phyloP scores from a whole-genome alignment of 1,140 invertebrate genomes.

The Drosophila sechellia region DNA sequence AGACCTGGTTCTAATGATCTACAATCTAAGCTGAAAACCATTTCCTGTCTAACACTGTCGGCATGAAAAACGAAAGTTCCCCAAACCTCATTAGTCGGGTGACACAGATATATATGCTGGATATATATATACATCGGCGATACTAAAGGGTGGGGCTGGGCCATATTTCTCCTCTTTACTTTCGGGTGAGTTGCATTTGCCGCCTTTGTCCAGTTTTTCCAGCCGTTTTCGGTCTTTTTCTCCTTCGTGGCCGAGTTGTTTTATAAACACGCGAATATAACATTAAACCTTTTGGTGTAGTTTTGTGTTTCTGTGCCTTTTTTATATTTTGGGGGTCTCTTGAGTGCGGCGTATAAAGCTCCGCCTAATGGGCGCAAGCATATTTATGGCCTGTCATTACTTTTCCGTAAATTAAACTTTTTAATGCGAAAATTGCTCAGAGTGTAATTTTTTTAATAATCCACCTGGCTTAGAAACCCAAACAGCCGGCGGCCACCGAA shows the following conservation, averaged over 20 bases:
- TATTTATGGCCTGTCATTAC: conserved; percentile 79
- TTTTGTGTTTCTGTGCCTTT: conserved; percentile 35
- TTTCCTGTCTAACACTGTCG: conserved; percentile 65
- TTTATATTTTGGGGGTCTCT: conserved; percentile 20
- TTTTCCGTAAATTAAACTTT: conserved; percentile 80
- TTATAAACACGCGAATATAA: conserved; percentile 80
- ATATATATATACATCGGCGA: conserved; percentile 1
- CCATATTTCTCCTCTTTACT: conserved; percentile 32
- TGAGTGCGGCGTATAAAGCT: conserved; percentile 18
- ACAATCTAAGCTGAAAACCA: conserved; percentile 39
- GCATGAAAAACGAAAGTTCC: conserved; percentile 71
- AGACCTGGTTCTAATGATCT: conserved; percentile 69
- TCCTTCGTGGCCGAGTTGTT: conserved; percentile 58
- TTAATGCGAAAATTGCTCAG: conserved; percentile 79
- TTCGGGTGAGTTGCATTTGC: conserved; percentile 55
- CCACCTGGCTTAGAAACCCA: conserved; percentile 52
- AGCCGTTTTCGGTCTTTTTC: conserved; percentile 16
- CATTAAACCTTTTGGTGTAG: conserved; percentile 63
- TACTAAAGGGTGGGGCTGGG: conserved; percentile 45
- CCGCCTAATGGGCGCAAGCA: conserved; percentile 70
- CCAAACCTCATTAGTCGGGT: conserved; percentile 64
- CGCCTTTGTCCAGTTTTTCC: conserved; percentile 68
- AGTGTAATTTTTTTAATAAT: conserved; percentile 75
- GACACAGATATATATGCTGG: conserved; percentile 64
- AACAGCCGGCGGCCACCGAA: conserved; percentile 29